A percentile compares a stretch with the other conserved stretches of the same genome.
These are phyloP conservation scores for Pseudomyrmex cubaensis DNA, from an alignment of 1,140 invertebrate genomes.

Conservation along the genomic window DNA sequence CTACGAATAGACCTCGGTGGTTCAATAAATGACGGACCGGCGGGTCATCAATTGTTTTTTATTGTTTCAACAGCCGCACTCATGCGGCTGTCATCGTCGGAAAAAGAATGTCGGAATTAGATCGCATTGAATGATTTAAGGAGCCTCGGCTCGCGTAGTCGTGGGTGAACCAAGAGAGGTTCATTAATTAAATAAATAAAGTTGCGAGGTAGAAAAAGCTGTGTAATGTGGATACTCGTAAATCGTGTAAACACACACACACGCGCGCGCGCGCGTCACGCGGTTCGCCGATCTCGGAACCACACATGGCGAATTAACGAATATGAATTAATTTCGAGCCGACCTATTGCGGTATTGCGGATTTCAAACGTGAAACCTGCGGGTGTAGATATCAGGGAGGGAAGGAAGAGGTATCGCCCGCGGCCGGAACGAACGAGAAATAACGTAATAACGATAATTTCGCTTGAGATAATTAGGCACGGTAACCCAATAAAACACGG, in stretches of 20 bases:
- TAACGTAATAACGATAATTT: conserved; percentile 45
- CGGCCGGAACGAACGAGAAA: conserved; percentile 8
- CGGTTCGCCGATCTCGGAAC: not conserved
- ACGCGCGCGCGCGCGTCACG: not conserved
- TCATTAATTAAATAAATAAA: conserved; percentile 21
- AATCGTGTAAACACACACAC: not conserved
- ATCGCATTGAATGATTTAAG: conserved; percentile 25
- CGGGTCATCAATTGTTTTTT: conserved; percentile 12
- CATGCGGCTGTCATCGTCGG: conserved; percentile 5
- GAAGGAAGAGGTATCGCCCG: not conserved
- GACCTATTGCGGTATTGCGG: conserved; percentile 33
- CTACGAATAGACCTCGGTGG: no score
- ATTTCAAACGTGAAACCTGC: conserved; percentile 8
- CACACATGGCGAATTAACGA: conserved; percentile 30
- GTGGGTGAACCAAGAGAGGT: not conserved
- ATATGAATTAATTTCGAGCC: conserved; percentile 46
- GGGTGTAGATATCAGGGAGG: not conserved
- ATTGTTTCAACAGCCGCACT: conserved; percentile 1
- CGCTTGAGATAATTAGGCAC: conserved; percentile 29
- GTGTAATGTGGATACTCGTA: not conserved
- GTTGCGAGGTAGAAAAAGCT: not conserved
- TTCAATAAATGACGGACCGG: no score
- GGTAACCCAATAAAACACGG: conserved; percentile 22
- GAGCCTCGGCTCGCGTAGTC: not conserved
- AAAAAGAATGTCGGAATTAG: not conserved